Percentiles rank a stretch among this genome's conserved stretches.
phyloP scores from a whole-genome alignment of 2,888 invertebrate genomes.

The Andrena praecox region DNA sequence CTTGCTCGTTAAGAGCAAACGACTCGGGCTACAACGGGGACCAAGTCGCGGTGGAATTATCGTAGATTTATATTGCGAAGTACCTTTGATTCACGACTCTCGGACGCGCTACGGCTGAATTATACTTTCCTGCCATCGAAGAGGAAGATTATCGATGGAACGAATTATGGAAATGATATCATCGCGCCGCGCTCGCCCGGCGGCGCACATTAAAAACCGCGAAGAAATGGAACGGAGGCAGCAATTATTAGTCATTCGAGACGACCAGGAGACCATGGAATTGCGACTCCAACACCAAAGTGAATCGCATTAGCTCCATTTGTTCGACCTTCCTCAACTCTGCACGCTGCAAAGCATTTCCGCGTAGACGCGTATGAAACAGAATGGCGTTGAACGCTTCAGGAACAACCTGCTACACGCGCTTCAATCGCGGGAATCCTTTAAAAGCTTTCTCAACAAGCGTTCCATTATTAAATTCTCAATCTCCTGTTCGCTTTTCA shows the following conservation, averaged over 20 bases:
- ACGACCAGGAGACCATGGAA: slow-evolving; percentile 31
- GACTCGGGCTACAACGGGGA: neutral
- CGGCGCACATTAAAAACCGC: neutral
- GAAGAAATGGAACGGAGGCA: slow-evolving; percentile 20
- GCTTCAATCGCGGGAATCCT: no score
- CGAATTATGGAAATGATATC: neutral
- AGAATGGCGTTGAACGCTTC: slow-evolving; percentile 33
- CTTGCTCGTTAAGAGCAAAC: neutral
- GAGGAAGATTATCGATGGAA: neutral
- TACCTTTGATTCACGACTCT: neutral
- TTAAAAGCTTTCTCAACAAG: no score
- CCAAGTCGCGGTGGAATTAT: neutral
- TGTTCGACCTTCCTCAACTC: slow-evolving; percentile 55
- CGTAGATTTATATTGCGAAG: neutral
- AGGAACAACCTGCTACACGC: slow-evolving; percentile 7
- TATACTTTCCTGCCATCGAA: neutral
- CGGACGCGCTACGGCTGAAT: neutral
- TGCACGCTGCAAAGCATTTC: slow-evolving; percentile 27
- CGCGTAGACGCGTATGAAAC: slow-evolving; percentile 11
- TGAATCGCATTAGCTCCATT: slow-evolving; percentile 58
- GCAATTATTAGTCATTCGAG: slow-evolving; percentile 48
- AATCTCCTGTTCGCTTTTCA: no score
- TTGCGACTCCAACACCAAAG: slow-evolving; percentile 30
- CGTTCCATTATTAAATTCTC: no score
- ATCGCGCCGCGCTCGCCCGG: neutral